These are phyloP conservation scores for Andrena fulva DNA, from an alignment of 2,888 invertebrate species.

Conservation along the genomic window DNA sequence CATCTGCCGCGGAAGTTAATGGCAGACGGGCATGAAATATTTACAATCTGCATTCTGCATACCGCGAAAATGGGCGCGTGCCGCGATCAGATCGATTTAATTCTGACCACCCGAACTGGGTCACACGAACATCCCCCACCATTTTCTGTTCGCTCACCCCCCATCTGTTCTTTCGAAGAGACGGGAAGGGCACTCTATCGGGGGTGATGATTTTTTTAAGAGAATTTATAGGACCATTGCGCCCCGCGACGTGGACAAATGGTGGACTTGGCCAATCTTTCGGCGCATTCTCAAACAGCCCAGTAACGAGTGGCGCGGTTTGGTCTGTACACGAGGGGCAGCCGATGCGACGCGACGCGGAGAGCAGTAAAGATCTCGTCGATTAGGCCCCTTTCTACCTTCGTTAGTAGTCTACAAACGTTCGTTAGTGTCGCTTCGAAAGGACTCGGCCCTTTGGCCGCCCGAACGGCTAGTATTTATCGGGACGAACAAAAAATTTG, in stretches of 20 bases:
- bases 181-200: not conserved
- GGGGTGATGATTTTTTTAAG: not conserved
- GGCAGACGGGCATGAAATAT: conserved; percentile 44
- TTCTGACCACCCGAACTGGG: conserved; percentile 15
- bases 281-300: conserved; percentile 36
- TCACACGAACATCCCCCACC: not conserved
- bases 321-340: conserved; percentile 6
- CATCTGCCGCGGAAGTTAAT: conserved; percentile 39
- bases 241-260: conserved; percentile 26
- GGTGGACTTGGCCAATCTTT: conserved; percentile 34
- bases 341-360: conserved; percentile 34
- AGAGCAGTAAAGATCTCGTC: conserved; percentile 61
- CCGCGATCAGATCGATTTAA: conserved; percentile 38
- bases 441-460: conserved; percentile 56
- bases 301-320: conserved; percentile 42
- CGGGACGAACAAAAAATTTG: conserved; percentile 56
- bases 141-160: not conserved
- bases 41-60: conserved; percentile 13
- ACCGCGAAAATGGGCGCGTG: conserved; percentile 14
- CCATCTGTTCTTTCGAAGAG: not conserved
- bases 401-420: conserved; percentile 67
- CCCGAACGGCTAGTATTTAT: conserved; percentile 49
- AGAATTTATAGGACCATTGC: conserved; percentile 14
- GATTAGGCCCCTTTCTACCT: conserved; percentile 66
- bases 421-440: conserved; percentile 63